These are phyloP conservation scores for Tenrec ecaudatus DNA, from an alignment of 2,113 vertebrate genomes.

Conservation along the genomic window DNA sequence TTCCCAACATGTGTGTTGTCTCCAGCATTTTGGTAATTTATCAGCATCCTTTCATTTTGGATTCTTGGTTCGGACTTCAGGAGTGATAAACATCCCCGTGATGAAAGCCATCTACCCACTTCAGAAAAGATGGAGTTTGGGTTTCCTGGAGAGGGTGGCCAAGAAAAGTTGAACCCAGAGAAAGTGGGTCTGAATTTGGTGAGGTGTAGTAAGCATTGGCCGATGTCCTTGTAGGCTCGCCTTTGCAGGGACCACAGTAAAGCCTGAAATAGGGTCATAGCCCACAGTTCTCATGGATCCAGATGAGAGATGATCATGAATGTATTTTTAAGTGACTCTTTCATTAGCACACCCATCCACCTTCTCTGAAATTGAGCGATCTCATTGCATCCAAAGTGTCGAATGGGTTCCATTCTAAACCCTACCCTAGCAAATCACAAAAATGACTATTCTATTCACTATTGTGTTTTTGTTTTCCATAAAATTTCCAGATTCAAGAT, in stretches of 20 bases:
- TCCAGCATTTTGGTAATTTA: conserved; percentile 42
- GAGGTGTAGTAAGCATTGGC: neutral
- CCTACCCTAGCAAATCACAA: conserved; percentile 65
- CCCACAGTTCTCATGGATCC: conserved; percentile 45
- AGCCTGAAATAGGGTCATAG: conserved; percentile 43
- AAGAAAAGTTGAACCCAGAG: neutral
- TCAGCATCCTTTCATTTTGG: conserved; percentile 48
- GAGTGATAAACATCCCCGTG: neutral
- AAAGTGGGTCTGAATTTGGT: conserved; percentile 28
- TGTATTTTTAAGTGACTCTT: conserved; percentile 65
- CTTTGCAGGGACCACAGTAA: conserved; percentile 24
- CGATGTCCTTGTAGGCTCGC: neutral
- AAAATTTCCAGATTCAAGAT: conserved; percentile 78
- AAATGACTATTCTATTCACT: conserved; percentile 71
- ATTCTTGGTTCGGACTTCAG: conserved; percentile 24
- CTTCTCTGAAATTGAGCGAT: conserved; percentile 71
- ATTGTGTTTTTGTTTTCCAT: conserved; percentile 54
- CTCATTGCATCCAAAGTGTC: conserved; percentile 73
- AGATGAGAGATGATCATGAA: conserved; percentile 48
- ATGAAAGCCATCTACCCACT: conserved; percentile 25
- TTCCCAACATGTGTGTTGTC: neutral
- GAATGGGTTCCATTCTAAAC: conserved; percentile 70
- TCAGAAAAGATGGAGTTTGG: conserved; percentile 8
- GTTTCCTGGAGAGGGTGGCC: conserved; percentile 5
- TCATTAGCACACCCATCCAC: conserved; percentile 55